These are phyloP conservation scores for Danaus plexippus DNA, from an alignment of 1,140 invertebrate species.

Conservation along the genomic window DNA sequence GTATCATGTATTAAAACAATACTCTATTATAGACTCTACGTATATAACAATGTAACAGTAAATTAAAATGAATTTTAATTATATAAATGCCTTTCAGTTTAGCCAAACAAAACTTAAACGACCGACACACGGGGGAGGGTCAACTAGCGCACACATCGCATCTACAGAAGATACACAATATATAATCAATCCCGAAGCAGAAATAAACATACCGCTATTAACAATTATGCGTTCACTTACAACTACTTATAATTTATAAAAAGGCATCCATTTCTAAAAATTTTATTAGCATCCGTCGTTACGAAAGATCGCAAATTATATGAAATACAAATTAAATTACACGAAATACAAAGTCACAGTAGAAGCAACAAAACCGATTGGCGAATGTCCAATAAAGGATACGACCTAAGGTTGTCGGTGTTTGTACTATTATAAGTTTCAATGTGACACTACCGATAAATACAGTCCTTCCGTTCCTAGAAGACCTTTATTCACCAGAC, in stretches of 20 bases:
- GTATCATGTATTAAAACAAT: slow-evolving; percentile 20
- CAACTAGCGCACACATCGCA: slow-evolving; percentile 20
- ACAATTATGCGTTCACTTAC: slow-evolving; percentile 60
- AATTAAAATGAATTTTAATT: slow-evolving; percentile 32
- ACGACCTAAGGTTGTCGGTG: slow-evolving; percentile 42
- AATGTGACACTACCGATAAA: slow-evolving; percentile 37
- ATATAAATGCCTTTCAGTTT: slow-evolving; percentile 36
- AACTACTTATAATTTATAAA: slow-evolving; percentile 64
- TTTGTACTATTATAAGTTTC: slow-evolving; percentile 62
- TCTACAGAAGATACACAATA: slow-evolving; percentile 33
- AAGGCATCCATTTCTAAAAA: slow-evolving; percentile 63
- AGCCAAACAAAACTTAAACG: slow-evolving; percentile 30
- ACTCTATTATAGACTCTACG: slow-evolving; percentile 29
- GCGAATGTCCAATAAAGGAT: slow-evolving; percentile 38
- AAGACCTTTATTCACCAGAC: no score
- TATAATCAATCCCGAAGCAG: slow-evolving; percentile 27
- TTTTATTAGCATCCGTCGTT: slow-evolving; percentile 35
- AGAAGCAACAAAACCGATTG: slow-evolving; percentile 56
- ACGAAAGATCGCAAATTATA: slow-evolving; percentile 46
- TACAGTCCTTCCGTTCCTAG: slow-evolving; percentile 9
- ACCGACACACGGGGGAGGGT: slow-evolving; percentile 14
- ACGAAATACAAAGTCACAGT: slow-evolving; percentile 49
- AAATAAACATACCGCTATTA: slow-evolving; percentile 44
- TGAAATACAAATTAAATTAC: slow-evolving; percentile 18
- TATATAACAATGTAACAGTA: slow-evolving; percentile 32